Conservation (phyloP, 2,888 invertebrate species). For the Sphaerophoria rueppellii region DNA sequence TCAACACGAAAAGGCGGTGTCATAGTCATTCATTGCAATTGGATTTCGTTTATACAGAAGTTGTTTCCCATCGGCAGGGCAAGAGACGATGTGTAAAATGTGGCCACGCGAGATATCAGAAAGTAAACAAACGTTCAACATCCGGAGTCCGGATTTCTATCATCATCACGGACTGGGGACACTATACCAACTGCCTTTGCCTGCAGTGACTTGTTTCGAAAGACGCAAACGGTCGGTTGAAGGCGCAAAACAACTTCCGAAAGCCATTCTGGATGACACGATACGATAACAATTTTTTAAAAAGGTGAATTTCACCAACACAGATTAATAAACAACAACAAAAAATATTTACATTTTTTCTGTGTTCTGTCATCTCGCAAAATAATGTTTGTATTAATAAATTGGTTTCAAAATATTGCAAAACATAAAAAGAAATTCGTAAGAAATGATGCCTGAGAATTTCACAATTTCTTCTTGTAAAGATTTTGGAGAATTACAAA, state of each 20-base stretch:
- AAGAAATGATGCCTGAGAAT: too few species aligned
- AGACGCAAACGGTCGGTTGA: constrained; percentile 18
- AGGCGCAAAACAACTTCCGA: constrained; percentile 67
- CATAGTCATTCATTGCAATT: background rate
- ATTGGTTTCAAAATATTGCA: too few species aligned
- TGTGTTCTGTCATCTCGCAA: too few species aligned
- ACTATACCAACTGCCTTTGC: constrained; percentile 12
- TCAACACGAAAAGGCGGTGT: background rate
- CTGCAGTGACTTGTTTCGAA: background rate
- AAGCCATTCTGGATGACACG: constrained; percentile 68
- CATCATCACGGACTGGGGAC: too few species aligned
- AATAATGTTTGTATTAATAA: too few species aligned
- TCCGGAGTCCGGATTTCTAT: constrained; percentile 34
- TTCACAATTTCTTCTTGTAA: too few species aligned
- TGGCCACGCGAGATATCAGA: constrained; percentile 66
- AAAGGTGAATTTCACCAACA: constrained; percentile 13
- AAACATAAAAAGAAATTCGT: too few species aligned
- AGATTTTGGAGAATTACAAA: too few species aligned
- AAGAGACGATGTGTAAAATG: constrained; percentile 25
- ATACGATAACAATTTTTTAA: constrained; percentile 54
- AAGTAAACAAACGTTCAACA: constrained; percentile 70
- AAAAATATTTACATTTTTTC: too few species aligned
- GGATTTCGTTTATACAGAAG: constrained; percentile 21
- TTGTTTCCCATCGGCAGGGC: background rate
- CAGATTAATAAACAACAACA: background rate